These are phyloP conservation scores for Botia almorhae DNA, from an alignment of 2,797 vertebrate species.

Conservation along the genomic window DNA sequence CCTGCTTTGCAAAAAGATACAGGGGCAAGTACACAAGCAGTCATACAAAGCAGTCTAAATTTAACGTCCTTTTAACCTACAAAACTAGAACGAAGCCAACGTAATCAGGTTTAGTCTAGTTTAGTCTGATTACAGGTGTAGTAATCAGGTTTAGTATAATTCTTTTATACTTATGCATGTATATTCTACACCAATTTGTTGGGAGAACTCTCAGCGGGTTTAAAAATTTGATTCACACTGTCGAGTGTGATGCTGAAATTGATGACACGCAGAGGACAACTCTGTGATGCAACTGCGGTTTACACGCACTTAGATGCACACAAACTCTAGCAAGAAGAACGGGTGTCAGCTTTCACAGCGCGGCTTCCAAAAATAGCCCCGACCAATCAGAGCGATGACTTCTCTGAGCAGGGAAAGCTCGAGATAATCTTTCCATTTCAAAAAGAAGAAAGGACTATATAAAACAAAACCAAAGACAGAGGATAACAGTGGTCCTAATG, in stretches of 20 bases:
- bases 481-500: conserved; percentile 42
- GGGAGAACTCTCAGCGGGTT: neutral
- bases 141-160: conserved; percentile 25
- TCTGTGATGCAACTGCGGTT: conserved; percentile 32
- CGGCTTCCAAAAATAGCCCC: conserved; percentile 77
- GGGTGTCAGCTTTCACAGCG: conserved; percentile 78
- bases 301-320: conserved; percentile 25
- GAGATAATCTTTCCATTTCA: conserved; percentile 77
- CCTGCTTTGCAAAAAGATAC: too few species aligned
- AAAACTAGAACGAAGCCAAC: conserved; percentile 27
- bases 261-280: conserved; percentile 9
- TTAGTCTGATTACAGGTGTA: too few species aligned
- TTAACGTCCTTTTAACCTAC: conserved; percentile 19
- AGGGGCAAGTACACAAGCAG: conserved; percentile 19
- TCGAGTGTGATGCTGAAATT: conserved; percentile 12
- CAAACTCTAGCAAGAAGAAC: conserved; percentile 36
- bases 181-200: neutral
- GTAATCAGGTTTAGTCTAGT: too few species aligned
- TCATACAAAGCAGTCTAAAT: conserved; percentile 12
- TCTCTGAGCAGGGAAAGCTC: conserved; percentile 75
- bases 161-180: neutral
- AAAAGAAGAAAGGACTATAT: conserved; percentile 69
- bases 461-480: conserved; percentile 67
- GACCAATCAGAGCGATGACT: conserved; percentile 74
- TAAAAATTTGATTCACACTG: conserved; percentile 2